Percentiles rank a stretch among this genome's conserved stretches.
These are phyloP conservation scores for Corapipo altera DNA, from an alignment of 2,113 vertebrate species.

Conservation along the genomic window DNA sequence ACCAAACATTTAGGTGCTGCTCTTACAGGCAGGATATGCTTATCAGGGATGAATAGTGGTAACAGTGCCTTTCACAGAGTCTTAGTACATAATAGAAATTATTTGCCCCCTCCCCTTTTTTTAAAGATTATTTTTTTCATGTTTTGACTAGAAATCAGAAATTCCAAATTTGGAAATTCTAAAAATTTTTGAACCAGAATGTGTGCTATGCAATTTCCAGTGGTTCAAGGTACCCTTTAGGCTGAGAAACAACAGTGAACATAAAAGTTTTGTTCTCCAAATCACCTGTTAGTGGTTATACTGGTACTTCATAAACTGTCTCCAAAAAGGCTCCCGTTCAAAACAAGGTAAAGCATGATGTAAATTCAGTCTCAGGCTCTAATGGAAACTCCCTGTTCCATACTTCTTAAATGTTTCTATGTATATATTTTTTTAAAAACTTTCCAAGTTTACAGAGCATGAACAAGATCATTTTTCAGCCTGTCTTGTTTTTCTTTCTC, in stretches of 20 bases:
- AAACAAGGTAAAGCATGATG: background rate
- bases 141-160: background rate
- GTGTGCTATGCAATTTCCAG: background rate
- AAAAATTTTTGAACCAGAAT: background rate
- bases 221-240: background rate
- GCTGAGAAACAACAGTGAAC: background rate
- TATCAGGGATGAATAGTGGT: background rate
- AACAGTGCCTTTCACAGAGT: background rate
- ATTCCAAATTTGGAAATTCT: background rate
- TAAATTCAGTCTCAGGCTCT: background rate
- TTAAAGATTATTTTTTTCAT: background rate
- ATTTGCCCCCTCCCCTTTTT: rapidly evolving
- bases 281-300: background rate
- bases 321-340: background rate
- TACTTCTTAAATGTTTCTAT: background rate
- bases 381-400: background rate
- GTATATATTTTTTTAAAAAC: background rate
- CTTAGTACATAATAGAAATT: background rate
- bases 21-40: background rate
- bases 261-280: background rate
- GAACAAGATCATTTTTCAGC: background rate
- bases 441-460: background rate
- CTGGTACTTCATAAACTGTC: background rate
- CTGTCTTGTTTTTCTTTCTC: background rate
- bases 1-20: background rate